phyloP scores from a whole-genome alignment of 2,113 vertebrate species.

The Archilochus colubris region DNA sequence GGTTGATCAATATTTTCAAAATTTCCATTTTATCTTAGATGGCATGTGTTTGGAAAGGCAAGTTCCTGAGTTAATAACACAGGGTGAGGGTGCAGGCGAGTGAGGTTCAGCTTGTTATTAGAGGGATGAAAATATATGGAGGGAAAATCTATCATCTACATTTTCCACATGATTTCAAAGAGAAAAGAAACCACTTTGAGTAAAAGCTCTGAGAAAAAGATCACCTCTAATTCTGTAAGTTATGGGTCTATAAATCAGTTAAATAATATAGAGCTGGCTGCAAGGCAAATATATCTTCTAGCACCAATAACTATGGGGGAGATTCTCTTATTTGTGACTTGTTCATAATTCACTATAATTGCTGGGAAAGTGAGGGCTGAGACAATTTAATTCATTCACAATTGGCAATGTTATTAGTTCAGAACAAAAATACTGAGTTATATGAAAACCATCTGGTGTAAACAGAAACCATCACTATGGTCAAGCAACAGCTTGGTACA shows the following conservation, averaged over 20 bases:
- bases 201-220: conserved; percentile 49
- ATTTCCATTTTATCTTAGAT: background rate
- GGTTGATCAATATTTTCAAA: background rate
- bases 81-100: background rate
- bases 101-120: conserved; percentile 24
- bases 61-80: background rate
- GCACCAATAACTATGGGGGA: conserved; percentile 2
- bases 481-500: conserved; percentile 2
- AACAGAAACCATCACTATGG: background rate
- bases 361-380: conserved; percentile 41
- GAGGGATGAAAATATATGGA: conserved; percentile 42
- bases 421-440: background rate
- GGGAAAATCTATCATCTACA: conserved; percentile 35
- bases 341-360: conserved; percentile 66
- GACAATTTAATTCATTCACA: conserved; percentile 54
- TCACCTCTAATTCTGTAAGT: conserved; percentile 47
- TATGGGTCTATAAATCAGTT: conserved; percentile 66
- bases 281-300: conserved; percentile 53
- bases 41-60: background rate
- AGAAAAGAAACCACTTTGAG: conserved; percentile 15
- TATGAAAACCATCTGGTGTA: conserved; percentile 59
- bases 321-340: conserved; percentile 8
- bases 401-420: conserved; percentile 27
- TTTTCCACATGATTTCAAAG: conserved; percentile 60
- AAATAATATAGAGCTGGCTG: background rate